Conservation (phyloP, 2,797 vertebrate species). For the Atherinosoma microstoma region DNA sequence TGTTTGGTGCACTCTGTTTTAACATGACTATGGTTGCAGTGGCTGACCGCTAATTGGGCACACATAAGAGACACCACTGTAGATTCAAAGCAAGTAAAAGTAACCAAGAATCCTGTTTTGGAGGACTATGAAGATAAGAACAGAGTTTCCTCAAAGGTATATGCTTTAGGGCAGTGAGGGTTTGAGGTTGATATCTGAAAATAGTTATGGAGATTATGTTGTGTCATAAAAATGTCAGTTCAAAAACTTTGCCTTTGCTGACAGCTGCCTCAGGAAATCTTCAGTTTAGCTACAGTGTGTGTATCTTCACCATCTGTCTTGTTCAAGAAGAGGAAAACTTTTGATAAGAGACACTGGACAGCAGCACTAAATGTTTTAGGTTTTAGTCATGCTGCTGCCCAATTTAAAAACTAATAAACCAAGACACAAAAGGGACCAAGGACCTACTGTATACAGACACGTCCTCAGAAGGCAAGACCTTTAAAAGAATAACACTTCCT, state of each 20-base stretch:
- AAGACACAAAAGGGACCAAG: neutral
- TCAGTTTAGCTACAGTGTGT: conserved; percentile 13
- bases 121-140: neutral
- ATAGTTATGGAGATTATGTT: conserved; percentile 31
- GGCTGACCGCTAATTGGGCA: neutral
- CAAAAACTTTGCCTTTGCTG: conserved; percentile 17
- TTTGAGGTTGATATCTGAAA: conserved; percentile 28
- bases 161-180: conserved; percentile 7
- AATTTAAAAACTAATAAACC: neutral
- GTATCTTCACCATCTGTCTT: conserved; percentile 19
- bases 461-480: neutral
- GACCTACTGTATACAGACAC: neutral
- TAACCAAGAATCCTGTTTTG: neutral
- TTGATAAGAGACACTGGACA: neutral
- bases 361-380: neutral
- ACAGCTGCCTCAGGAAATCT: conserved; percentile 27
- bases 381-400: neutral
- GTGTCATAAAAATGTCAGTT: conserved; percentile 56
- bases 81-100: conserved; percentile 16
- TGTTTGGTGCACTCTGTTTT: conserved; percentile 9
- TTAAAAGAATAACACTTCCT: neutral
- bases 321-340: conserved; percentile 6
- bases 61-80: neutral
- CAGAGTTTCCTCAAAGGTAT: neutral
- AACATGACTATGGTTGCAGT: neutral